Conservation (phyloP, 2,113 vertebrate species). For the Pygoscelis adeliae region DNA sequence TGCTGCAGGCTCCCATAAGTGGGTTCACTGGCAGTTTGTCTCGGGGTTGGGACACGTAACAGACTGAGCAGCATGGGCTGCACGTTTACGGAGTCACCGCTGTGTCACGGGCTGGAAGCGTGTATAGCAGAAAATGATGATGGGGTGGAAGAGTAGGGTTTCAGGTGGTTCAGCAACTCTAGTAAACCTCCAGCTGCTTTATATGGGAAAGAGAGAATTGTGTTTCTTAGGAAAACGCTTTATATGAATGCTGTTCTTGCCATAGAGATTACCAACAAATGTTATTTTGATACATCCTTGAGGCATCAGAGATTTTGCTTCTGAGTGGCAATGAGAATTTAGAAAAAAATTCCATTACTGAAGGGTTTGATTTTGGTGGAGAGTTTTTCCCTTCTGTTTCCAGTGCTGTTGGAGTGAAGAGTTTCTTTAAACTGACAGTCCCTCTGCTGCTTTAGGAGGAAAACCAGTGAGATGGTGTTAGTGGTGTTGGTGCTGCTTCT, state of each 20-base stretch:
- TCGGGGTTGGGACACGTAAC: neutral
- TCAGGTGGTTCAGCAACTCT: neutral
- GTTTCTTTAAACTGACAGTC: neutral
- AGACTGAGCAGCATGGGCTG: neutral
- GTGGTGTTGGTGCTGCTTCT: neutral
- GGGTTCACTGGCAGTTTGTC: neutral
- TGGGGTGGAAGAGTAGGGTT: neutral
- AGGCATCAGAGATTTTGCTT: neutral
- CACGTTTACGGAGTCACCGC: accelerated
- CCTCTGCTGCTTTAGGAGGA: neutral
- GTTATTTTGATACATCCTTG: neutral
- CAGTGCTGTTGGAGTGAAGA: neutral
- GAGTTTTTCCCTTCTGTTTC: neutral
- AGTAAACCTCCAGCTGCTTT: neutral
- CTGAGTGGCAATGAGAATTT: accelerated
- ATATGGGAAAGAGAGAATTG: neutral
- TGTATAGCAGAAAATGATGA: neutral
- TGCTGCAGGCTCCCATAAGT: neutral
- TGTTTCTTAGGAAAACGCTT: neutral
- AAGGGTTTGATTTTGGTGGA: neutral
- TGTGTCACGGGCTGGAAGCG: neutral
- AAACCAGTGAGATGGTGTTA: neutral
- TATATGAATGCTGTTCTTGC: neutral
- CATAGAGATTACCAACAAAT: neutral
- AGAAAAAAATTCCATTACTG: accelerated